Conservation (phyloP, 2,888 invertebrate species). For the Odontothrips loti region DNA sequence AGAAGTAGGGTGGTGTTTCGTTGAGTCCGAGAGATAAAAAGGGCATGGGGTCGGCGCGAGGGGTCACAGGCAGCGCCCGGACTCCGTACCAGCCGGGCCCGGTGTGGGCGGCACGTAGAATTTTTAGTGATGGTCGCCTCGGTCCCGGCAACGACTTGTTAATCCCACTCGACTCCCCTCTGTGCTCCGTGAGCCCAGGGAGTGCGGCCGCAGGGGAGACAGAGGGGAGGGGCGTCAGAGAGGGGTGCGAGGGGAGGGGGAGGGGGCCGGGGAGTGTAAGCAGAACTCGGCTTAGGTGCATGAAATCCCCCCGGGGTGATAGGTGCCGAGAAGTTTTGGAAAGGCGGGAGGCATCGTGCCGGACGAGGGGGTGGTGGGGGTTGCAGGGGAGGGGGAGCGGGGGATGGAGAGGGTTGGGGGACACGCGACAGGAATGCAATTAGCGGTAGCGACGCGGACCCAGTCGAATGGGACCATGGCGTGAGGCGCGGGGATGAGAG, state of each 20-base stretch:
- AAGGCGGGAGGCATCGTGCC: not conserved
- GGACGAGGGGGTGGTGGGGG: not conserved
- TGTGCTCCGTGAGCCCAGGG: not conserved
- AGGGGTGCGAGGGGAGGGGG: not conserved
- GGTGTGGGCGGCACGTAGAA: conserved; percentile 3
- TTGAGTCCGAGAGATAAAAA: too few species aligned
- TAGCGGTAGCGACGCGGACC: conserved; percentile 6
- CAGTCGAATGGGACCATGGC: not conserved
- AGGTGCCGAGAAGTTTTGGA: conserved; percentile 24
- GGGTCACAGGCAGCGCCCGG: too few species aligned
- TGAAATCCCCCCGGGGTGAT: conserved; percentile 18
- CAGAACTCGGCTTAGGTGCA: conserved; percentile 19
- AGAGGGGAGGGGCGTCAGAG: not conserved
- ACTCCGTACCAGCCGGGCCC: not conserved
- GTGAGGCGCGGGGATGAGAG: not conserved
- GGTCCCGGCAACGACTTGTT: not conserved
- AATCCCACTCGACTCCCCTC: not conserved
- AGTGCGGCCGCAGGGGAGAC: not conserved
- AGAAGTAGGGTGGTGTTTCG: too few species aligned
- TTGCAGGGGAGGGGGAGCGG: not conserved
- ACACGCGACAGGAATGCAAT: conserved; percentile 22
- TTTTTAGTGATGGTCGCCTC: conserved; percentile 12
- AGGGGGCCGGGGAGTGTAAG: not conserved
- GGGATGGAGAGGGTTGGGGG: not conserved
- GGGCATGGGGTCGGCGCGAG: too few species aligned